Percentiles rank a stretch among this genome's conserved stretches.
Conservation (phyloP, 2,888 invertebrate genomes). For the Lasioglossum villosulum region DNA sequence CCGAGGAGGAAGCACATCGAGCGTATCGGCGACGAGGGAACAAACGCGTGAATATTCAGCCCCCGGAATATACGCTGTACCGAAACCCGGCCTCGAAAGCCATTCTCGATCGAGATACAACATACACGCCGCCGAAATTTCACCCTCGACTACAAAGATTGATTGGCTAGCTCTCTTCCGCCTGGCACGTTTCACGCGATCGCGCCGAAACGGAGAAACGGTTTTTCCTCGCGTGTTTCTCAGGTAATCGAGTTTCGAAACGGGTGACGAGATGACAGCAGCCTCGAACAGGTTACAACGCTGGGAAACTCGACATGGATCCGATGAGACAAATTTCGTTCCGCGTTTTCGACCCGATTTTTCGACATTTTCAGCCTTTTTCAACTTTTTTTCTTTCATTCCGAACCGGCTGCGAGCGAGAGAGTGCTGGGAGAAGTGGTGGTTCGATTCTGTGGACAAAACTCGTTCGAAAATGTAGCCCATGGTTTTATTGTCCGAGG, state of each 20-base stretch:
- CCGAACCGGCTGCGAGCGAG: not conserved
- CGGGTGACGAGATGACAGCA: not conserved
- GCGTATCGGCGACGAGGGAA: slow-evolving; percentile 41
- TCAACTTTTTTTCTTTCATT: not conserved
- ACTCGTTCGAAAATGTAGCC: not conserved
- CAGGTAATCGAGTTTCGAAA: not conserved
- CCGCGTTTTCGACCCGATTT: not conserved
- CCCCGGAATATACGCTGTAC: not conserved
- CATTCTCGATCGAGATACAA: not conserved
- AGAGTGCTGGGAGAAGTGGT: not conserved
- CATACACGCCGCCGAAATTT: not conserved
- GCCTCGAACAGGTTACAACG: not conserved
- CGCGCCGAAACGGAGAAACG: not conserved
- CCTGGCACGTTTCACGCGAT: not conserved
- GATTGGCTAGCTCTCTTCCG: not conserved
- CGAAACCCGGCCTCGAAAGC: not conserved
- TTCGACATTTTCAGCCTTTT: not conserved
- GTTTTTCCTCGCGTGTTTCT: not conserved
- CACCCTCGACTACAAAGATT: not conserved
- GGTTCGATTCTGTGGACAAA: not conserved
- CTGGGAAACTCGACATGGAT: not conserved
- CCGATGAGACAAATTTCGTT: not conserved
- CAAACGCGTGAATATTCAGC: slow-evolving; percentile 44
- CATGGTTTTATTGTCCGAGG: not conserved
- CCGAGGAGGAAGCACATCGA: slow-evolving; percentile 47